Conservation (phyloP, 1,140 invertebrate species). For the Chlorops oryzae region DNA sequence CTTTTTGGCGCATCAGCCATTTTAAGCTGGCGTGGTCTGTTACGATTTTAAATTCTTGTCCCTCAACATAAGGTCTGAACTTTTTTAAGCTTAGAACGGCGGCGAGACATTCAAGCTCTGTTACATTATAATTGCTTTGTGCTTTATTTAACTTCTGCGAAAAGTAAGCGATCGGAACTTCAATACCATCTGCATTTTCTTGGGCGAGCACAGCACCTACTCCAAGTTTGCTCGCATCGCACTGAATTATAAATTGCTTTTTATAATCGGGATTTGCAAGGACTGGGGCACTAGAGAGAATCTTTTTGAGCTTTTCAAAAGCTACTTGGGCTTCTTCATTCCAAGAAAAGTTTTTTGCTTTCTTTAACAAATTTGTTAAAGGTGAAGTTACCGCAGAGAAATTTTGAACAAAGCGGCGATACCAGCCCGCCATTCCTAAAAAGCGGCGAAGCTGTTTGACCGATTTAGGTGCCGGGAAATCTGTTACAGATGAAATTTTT, state of each 20-base stretch:
- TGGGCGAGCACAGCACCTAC: too few species aligned
- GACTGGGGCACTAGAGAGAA: constrained; percentile 31
- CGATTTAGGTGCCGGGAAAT: constrained; percentile 24
- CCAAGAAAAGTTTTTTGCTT: background rate
- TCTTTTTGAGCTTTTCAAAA: constrained; percentile 30
- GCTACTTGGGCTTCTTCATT: too few species aligned
- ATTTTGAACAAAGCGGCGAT: constrained; percentile 47
- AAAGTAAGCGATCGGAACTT: constrained; percentile 24
- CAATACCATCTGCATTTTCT: background rate
- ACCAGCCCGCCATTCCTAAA: constrained; percentile 47
- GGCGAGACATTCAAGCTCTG: too few species aligned
- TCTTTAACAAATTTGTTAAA: background rate
- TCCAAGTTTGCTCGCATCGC: too few species aligned
- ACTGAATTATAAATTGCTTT: constrained; percentile 30
- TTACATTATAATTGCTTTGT: too few species aligned
- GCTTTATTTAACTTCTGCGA: too few species aligned
- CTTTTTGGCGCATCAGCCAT: too few species aligned
- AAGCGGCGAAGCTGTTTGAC: constrained; percentile 37
- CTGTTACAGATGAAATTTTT: constrained; percentile 10
- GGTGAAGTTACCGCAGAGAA: constrained; percentile 43
- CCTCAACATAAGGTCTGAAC: too few species aligned
- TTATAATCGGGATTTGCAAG: constrained; percentile 35
- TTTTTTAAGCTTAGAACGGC: constrained; percentile 46
- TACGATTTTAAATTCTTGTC: too few species aligned
- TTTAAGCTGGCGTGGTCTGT: too few species aligned